phyloP scores from a whole-genome alignment of 2,797 vertebrate genomes.

The Pogonophryne albipinna region DNA sequence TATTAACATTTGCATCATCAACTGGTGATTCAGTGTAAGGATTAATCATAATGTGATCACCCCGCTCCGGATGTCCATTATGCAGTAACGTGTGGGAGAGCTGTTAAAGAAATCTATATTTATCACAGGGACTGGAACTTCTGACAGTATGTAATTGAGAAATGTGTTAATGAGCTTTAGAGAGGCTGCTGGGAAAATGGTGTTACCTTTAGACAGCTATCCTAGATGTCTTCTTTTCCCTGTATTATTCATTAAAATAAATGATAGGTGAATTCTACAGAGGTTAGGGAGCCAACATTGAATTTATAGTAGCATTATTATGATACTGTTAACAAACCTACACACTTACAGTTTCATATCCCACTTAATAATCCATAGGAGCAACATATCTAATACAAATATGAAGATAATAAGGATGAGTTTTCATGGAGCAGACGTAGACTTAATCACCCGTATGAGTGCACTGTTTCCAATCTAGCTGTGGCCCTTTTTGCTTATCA shows the following conservation, averaged over 20 bases:
- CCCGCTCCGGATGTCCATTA: conserved; percentile 24
- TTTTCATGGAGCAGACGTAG: conserved; percentile 34
- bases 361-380: neutral
- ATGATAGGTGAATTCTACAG: neutral
- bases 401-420: conserved; percentile 13
- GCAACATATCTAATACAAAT: conserved; percentile 16
- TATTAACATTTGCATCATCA: conserved; percentile 24
- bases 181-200: too few species aligned
- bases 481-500: conserved; percentile 67
- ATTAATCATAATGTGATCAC: conserved; percentile 44
- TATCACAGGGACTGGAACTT: conserved; percentile 20
- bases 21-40: conserved; percentile 45
- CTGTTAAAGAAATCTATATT: conserved; percentile 39
- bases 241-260: too few species aligned
- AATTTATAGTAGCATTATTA: neutral
- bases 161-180: too few species aligned
- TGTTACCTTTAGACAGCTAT: neutral
- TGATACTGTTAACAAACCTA: neutral
- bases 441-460: conserved; percentile 53
- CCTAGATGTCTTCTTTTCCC: too few species aligned
- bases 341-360: neutral
- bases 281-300: neutral
- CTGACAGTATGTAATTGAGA: neutral
- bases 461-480: conserved; percentile 60
- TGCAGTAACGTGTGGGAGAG: conserved; percentile 46